Percentiles rank a stretch among this genome's conserved stretches.
phyloP scores from a whole-genome alignment of 1,140 invertebrate species.

The Procambarus clarkii region DNA sequence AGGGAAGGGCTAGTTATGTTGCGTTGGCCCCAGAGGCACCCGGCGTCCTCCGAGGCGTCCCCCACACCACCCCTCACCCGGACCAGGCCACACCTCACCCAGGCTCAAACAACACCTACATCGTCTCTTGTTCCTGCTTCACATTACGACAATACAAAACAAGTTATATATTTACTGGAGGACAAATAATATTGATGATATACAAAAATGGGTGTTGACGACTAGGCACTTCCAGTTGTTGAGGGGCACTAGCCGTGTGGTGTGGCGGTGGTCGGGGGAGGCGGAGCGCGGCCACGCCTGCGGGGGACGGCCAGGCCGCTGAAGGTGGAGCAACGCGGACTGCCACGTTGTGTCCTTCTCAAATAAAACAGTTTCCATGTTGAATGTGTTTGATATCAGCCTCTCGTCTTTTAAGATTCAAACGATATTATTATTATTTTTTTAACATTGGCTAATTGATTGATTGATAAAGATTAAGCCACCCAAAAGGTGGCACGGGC shows the following conservation, averaged over 20 bases:
- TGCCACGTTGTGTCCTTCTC: slow-evolving; percentile 65
- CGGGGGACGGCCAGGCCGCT: slow-evolving; percentile 10
- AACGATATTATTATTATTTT: too few species aligned
- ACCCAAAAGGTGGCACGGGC: too few species aligned
- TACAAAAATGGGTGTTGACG: too few species aligned
- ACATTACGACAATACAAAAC: too few species aligned
- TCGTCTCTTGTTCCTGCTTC: too few species aligned
- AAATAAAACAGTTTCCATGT: slow-evolving; percentile 68
- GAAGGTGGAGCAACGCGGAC: slow-evolving; percentile 20
- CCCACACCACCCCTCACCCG: background rate
- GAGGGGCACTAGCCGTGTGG: background rate
- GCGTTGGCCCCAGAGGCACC: slow-evolving; percentile 5
- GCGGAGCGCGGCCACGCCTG: background rate
- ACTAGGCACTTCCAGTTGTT: too few species aligned
- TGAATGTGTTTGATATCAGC: slow-evolving; percentile 39
- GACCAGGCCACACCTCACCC: background rate
- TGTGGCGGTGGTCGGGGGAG: slow-evolving; percentile 17
- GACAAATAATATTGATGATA: too few species aligned
- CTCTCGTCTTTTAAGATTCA: too few species aligned
- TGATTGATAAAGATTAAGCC: too few species aligned
- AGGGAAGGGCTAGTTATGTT: slow-evolving; percentile 53
- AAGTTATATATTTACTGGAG: too few species aligned
- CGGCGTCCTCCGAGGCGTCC: background rate
- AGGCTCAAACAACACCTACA: background rate
- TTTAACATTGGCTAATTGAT: too few species aligned